Evolutionary conservation across 2,797 vertebrate species (phyloP).

Genomic region (Loriculus beryllinus): DNA sequence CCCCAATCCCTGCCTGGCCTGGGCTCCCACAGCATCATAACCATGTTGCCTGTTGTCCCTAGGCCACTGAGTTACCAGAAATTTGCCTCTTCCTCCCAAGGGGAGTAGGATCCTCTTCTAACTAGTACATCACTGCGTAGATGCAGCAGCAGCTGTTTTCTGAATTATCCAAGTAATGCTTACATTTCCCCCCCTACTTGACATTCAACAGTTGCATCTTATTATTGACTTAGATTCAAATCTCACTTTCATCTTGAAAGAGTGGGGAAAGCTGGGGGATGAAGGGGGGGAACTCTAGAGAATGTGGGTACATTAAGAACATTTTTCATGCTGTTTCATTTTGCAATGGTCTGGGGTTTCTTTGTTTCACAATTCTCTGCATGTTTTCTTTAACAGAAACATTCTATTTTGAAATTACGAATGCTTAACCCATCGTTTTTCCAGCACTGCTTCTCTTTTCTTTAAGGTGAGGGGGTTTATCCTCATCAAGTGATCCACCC

Average conservation of each 20-base stretch:
- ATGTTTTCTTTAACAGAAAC: neutral
- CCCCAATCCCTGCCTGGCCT: neutral
- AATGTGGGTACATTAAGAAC: neutral
- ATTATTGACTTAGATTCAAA: neutral
- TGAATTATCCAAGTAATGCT: neutral
- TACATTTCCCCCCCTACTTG: neutral
- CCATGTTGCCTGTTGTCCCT: neutral
- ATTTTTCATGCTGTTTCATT: neutral
- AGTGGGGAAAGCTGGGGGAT: neutral
- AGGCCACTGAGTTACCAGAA: neutral
- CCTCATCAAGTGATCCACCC: neutral
- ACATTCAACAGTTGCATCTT: slow-evolving; percentile 22
- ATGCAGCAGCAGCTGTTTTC: slow-evolving; percentile 25
- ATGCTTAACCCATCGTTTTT: neutral
- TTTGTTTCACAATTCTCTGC: neutral
- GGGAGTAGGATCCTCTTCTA: neutral
- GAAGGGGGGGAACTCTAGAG: neutral
- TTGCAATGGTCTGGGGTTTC: neutral
- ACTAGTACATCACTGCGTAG: neutral
- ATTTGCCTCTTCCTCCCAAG: neutral
- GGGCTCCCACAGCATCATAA: neutral
- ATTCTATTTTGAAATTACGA: neutral
- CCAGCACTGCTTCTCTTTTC: neutral
- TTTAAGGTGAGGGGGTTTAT: neutral
- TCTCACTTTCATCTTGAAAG: neutral